Evolutionary conservation across 1,140 invertebrate genomes (phyloP), one percentile per base, ranked within the genome.

Genomic region (Matsumurasca onukii): DNA sequence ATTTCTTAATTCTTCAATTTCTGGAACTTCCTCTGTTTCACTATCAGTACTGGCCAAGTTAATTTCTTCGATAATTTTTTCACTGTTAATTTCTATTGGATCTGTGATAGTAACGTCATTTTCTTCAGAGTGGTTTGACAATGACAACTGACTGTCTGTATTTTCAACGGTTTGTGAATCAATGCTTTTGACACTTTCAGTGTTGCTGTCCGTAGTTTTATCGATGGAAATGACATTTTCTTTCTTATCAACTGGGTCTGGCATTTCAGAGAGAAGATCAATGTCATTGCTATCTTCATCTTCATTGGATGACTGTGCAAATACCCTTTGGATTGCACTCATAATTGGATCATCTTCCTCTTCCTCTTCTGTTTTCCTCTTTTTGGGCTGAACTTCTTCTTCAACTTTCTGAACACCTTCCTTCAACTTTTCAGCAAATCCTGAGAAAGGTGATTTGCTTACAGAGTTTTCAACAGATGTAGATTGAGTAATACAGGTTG

Each of bases 301-400:
- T 63, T 75, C 78, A n/a, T n/a, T n/a, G 22, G 78, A 75, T 69
- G 73, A 74, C 62, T 77, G 78, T 59, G 75, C 76, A 48, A 80
- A 80, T 17, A 78, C 78, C 48, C 79, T 76, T 72, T 84, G 79
- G 45, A 83, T 83, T 13, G 80, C 75, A 20, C 80, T 78, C 75
- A 82, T 79, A 39, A 84, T 82, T 1, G 80, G 76, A 70, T 86
- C 84, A 73, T 86, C 84, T 31, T 85, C 84, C 45, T 81, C 80
- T 71, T 84, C 83, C 2, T 69, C 64, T 62, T 67, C 66, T 15
- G 55, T 31, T 3, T 31, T 39, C 57, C 63, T 51, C 12, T 62
- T 27, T 45, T 17, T 52, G 20, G 20, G 34, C 49, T 55, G 24
- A 39, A 34, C 52, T 30, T 5, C 31, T 5, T 2, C 57, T 20